phyloP scores from a whole-genome alignment of 1,140 invertebrate species.

The Maniola jurtina region DNA sequence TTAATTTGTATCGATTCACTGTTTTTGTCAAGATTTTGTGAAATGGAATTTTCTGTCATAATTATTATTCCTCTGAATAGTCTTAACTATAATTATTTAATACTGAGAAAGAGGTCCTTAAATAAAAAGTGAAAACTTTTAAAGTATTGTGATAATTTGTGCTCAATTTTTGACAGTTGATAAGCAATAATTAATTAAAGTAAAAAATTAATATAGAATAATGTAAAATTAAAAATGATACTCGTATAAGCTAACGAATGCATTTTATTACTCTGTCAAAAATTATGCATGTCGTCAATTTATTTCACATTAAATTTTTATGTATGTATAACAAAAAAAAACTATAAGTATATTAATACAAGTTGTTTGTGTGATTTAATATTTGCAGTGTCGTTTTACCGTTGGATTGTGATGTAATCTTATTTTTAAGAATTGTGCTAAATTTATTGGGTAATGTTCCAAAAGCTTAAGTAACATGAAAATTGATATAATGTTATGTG shows the following conservation, averaged over 20 bases:
- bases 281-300: not conserved
- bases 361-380: slow-evolving; percentile 30
- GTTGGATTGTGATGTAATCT: slow-evolving; percentile 44
- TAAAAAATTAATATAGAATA: not conserved
- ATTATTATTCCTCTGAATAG: not conserved
- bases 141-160: too few species aligned
- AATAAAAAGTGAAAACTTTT: not conserved
- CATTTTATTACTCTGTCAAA: not conserved
- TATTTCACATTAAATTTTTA: not conserved
- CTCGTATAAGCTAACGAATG: too few species aligned
- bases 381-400: slow-evolving; percentile 54
- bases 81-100: not conserved
- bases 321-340: not conserved
- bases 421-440: slow-evolving; percentile 69
- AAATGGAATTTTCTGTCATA: too few species aligned
- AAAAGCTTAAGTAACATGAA: slow-evolving; percentile 7
- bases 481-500: slow-evolving; percentile 23
- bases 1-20: too few species aligned
- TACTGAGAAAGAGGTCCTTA: not conserved
- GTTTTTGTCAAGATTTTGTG: too few species aligned
- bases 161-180: too few species aligned
- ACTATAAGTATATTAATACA: slow-evolving; percentile 1
- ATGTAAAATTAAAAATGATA: too few species aligned
- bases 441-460: slow-evolving; percentile 76
- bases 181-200: not conserved